Conservation (phyloP, 2,113 vertebrate genomes). For the Mixornis gularis region DNA sequence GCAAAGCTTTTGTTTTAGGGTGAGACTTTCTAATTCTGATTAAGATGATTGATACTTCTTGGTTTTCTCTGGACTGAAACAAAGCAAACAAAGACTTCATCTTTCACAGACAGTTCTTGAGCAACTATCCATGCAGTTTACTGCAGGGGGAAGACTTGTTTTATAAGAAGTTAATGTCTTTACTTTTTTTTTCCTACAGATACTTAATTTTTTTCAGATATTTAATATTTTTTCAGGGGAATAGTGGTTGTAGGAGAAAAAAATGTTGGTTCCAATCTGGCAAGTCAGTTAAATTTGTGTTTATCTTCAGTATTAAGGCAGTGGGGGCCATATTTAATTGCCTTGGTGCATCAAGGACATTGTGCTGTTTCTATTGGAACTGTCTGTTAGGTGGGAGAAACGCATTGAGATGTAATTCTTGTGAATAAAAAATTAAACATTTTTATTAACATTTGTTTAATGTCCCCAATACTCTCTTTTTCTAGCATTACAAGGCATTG, state of each 20-base stretch:
- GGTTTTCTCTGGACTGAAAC: not conserved
- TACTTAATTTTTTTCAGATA: not conserved
- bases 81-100: not conserved
- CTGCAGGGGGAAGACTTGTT: not conserved
- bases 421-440: not conserved
- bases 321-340: not conserved
- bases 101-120: not conserved
- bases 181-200: not conserved
- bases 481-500: constrained; percentile 87
- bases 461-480: not conserved
- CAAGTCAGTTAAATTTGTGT: not conserved
- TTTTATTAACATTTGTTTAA: not conserved
- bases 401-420: not conserved
- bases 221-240: not conserved
- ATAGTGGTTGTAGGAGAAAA: not conserved
- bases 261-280: not conserved
- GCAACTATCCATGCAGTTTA: not conserved
- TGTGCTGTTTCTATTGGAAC: not conserved
- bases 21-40: not conserved
- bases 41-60: not conserved
- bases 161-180: not conserved
- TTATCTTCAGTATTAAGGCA: not conserved
- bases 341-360: not conserved
- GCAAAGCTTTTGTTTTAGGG: not conserved
- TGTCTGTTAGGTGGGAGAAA: not conserved